Evolutionary conservation across 2,113 vertebrate species (phyloP).

Genomic region (Pristiophorus japonicus): DNA sequence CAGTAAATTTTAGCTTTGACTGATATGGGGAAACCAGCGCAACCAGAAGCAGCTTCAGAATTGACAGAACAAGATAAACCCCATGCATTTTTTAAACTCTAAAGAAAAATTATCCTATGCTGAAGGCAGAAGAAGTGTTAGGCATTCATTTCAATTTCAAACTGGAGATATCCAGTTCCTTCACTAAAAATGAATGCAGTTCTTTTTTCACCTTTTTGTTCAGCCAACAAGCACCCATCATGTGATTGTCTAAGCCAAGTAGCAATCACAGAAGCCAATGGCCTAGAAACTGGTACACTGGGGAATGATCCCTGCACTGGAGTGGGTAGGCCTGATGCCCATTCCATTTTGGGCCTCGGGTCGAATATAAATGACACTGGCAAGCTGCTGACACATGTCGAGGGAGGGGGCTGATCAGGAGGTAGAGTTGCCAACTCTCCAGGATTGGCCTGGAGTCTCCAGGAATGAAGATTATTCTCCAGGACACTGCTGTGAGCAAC

Average conservation of each 20-base stretch:
- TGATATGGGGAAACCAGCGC: neutral
- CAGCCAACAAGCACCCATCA: neutral
- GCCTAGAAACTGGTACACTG: neutral
- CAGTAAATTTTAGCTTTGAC: neutral
- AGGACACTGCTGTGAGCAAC: no score
- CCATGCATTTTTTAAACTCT: neutral
- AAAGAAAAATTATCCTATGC: neutral
- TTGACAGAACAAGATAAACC: neutral
- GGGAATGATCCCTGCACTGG: no score
- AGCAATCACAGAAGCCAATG: neutral
- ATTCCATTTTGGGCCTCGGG: neutral
- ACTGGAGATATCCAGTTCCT: neutral
- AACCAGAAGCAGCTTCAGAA: neutral
- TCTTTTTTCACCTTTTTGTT: neutral
- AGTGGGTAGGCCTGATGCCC: no score
- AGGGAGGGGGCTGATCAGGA: neutral
- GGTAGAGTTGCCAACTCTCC: neutral
- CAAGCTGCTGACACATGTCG: no score
- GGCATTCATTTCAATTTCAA: neutral
- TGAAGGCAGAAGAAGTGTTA: neutral
- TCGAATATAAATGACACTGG: no score
- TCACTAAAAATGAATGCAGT: neutral
- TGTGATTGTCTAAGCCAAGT: neutral
- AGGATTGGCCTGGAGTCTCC: neutral
- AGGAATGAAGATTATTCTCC: no score